Evolutionary conservation across 2,113 vertebrate genomes (phyloP).

Genomic region (Scatophagus argus): DNA sequence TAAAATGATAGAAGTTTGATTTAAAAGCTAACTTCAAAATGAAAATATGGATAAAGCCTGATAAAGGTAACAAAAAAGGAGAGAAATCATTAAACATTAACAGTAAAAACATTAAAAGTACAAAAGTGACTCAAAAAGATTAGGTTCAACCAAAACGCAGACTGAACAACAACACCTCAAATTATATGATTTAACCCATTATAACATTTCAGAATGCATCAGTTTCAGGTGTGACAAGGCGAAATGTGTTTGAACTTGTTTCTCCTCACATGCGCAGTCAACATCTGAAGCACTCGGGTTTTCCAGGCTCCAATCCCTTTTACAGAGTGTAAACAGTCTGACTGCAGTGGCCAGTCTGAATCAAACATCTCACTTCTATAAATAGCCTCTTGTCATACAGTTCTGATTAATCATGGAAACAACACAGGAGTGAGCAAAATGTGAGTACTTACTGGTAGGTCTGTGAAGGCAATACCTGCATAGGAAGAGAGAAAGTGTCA

Average conservation of each 20-base stretch:
- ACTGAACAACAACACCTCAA: neutral
- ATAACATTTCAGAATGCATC: too few species aligned
- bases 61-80: too few species aligned
- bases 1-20: too few species aligned
- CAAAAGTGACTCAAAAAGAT: neutral
- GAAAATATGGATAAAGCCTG: too few species aligned
- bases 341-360: slow-evolving; percentile 1
- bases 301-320: neutral
- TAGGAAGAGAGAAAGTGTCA: slow-evolving; percentile 50
- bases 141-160: neutral
- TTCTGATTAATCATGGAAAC: slow-evolving; percentile 32
- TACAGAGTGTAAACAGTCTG: slow-evolving; percentile 4
- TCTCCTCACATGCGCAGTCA: neutral
- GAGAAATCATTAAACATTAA: too few species aligned
- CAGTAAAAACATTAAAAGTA: neutral
- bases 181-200: neutral
- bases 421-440: slow-evolving; percentile 15
- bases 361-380: slow-evolving; percentile 16
- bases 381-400: neutral
- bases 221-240: neutral
- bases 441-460: slow-evolving; percentile 94
- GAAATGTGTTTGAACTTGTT: neutral
- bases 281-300: neutral
- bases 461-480: slow-evolving; percentile 98
- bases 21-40: too few species aligned